Base-by-base conservation (phyloP, 2,888 invertebrate genomes). In the Tipula helvola region DNA sequence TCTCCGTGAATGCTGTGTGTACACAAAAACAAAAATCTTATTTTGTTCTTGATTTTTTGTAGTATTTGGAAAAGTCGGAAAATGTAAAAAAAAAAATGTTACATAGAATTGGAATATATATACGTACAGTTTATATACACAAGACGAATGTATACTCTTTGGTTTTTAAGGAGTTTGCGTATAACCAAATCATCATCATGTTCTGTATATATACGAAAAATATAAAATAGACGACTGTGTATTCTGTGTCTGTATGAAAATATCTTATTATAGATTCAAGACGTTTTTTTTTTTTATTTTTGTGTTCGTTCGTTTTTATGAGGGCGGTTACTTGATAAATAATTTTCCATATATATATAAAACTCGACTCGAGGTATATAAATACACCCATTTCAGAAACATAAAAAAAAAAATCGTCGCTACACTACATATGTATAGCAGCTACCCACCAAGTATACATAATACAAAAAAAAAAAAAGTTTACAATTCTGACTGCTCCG, bases 231-330 rank as follows among this genome's bases (percentile, higher is more conserved):
- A 71, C 71, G 71, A 71, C 28, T 71, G 18, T 71, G 10, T 71
- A 28, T 52, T 2, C 52, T 52, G 52, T 52, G 52, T 39, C 5
- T 39, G 39, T 71, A 71, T 28, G 71, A 71, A 71, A 18, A 71
- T 71, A 71, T 71, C 71, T 71, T 71, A 71, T 71, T 71, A 71
- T 71, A 71, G 71, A 71, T 71, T 71, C 71, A 71, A 71, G 71
- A 71, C 71, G 71, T 71, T 71, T 28, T 71, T 71, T 28, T 71
- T 71, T 71, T 28, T 57, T 39, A 39, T 39, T 39, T 57, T 16
- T 52, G 13, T 52, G 47, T 52, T 71, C 71, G 10, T 71, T 71
- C 71, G 28, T 71, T 71, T 57, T 57, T 71, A 71, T 71, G 71
- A 71, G 71, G 71, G 71, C 71, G 71, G 71, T 71, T 71, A 71